Evolutionary conservation across 2,113 vertebrate genomes (phyloP).

Genomic region (Elephas maximus): DNA sequence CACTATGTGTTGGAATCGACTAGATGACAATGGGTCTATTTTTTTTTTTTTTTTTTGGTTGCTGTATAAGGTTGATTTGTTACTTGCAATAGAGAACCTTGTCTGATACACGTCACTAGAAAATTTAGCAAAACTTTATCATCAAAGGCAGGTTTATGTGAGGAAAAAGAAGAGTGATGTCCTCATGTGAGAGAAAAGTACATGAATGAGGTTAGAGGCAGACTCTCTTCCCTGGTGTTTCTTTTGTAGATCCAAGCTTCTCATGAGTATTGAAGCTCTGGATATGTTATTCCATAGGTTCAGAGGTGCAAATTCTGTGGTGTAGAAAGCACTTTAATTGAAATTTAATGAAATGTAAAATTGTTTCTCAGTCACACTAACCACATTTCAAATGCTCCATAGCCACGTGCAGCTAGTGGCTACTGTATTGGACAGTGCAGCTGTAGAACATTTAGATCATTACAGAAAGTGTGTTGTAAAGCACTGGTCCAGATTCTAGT

Average conservation of each 20-base stretch:
- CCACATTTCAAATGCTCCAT: not conserved
- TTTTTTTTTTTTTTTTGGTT: too few relatives aligned
- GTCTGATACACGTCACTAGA: not conserved
- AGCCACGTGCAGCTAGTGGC: not conserved
- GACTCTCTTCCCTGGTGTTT: not conserved
- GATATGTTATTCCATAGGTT: not conserved
- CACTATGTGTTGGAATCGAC: too few relatives aligned
- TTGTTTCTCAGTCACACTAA: not conserved
- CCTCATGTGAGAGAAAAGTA: not conserved
- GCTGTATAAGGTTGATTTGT: too few relatives aligned
- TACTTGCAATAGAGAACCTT: not conserved
- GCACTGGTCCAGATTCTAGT: not conserved
- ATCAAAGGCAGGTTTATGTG: not conserved
- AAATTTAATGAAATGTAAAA: not conserved
- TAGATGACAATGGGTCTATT: too few relatives aligned
- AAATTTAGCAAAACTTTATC: not conserved
- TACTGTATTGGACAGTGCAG: not conserved
- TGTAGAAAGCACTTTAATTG: not conserved
- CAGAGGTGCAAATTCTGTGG: not conserved
- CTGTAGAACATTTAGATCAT: not conserved
- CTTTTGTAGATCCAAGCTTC: not conserved
- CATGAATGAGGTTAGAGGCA: not conserved
- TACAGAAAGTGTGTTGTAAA: not conserved
- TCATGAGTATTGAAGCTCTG: not conserved
- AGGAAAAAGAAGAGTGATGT: not conserved